These are phyloP conservation scores for Oncorhynchus masou DNA, from an alignment of 2,113 vertebrate genomes.

Conservation along the genomic window DNA sequence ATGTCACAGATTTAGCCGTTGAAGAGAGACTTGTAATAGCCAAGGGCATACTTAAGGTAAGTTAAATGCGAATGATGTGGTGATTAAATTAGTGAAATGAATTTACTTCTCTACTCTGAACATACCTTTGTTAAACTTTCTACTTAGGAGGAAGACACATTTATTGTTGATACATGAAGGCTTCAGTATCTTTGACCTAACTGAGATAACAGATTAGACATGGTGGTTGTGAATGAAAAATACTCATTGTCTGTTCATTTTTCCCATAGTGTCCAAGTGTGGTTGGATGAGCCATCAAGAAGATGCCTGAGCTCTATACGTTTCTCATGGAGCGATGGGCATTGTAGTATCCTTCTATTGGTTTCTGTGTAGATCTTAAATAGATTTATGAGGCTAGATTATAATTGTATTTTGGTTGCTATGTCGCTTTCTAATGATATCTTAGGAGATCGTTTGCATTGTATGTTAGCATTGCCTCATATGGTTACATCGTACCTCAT, in stretches of 20 bases:
- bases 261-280: conserved; percentile 75
- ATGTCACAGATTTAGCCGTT: not conserved
- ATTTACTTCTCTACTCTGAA: no score
- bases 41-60: not conserved
- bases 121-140: no score
- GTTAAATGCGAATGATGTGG: not conserved
- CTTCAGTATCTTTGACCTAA: not conserved
- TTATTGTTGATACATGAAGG: no score
- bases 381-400: no score
- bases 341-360: conserved; percentile 77
- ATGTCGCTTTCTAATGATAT: no score
- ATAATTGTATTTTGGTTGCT: no score
- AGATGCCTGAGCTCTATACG: conserved; percentile 74
- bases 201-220: not conserved
- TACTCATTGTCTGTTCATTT: conserved; percentile 22
- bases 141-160: no score
- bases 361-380: not conserved
- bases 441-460: no score
- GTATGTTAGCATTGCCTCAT: not conserved
- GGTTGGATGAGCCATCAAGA: conserved; percentile 82
- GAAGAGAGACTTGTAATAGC: not conserved
- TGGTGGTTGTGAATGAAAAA: no score
- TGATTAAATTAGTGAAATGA: no score
- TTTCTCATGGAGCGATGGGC: conserved; percentile 77
- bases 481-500: not conserved